Conservation (phyloP, 1,140 invertebrate species). For the Euborellia annulipes region DNA sequence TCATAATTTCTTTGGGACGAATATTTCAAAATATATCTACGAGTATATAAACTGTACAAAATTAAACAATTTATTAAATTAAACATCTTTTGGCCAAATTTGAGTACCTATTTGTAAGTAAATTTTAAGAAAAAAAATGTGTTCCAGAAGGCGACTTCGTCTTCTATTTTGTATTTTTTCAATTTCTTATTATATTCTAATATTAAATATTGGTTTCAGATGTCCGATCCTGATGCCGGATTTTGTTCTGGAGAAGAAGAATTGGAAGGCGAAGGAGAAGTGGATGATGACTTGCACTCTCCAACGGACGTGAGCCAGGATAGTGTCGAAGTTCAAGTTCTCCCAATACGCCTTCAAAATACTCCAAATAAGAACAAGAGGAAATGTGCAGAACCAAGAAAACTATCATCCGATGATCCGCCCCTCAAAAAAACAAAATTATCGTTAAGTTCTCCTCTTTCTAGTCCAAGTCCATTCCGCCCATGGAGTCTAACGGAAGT, state of each 20-base stretch:
- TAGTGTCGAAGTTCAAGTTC: slow-evolving; percentile 49
- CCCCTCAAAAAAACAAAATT: slow-evolving; percentile 25
- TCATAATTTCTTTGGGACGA: too few species aligned
- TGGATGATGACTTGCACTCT: slow-evolving; percentile 40
- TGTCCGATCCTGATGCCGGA: slow-evolving; percentile 43
- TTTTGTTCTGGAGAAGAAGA: slow-evolving; percentile 56
- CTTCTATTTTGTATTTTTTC: too few species aligned
- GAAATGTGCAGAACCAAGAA: slow-evolving; percentile 52
- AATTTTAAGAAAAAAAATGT: background rate
- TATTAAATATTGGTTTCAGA: too few species aligned
- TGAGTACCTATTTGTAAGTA: too few species aligned
- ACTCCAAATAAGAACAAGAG: slow-evolving; percentile 39
- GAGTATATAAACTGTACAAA: too few species aligned
- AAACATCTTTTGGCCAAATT: too few species aligned
- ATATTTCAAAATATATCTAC: too few species aligned
- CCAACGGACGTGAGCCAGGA: slow-evolving; percentile 51
- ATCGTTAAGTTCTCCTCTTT: slow-evolving; percentile 13
- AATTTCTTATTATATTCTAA: too few species aligned
- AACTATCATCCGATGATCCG: slow-evolving; percentile 27
- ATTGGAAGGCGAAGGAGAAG: slow-evolving; percentile 26
- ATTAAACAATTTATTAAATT: too few species aligned
- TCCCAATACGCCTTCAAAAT: slow-evolving; percentile 43
- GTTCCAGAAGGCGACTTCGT: slow-evolving; percentile 3
- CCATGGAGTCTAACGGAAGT: slow-evolving; percentile 30
- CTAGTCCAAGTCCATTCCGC: slow-evolving; percentile 30